phyloP scores from a whole-genome alignment of 2,888 invertebrate genomes.

The Aporophyla nigra region DNA sequence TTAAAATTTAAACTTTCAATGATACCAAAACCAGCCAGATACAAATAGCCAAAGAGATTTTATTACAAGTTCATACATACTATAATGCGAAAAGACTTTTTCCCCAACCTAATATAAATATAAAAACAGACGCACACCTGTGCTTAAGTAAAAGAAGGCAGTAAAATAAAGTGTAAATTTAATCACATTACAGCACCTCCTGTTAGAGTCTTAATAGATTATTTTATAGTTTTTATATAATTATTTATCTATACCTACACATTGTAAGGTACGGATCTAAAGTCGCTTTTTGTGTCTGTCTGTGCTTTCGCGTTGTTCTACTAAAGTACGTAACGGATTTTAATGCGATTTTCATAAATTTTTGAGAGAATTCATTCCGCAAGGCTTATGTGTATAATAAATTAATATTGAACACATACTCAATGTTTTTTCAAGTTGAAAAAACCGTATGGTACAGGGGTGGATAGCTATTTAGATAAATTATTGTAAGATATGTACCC shows the following conservation, averaged over 20 bases:
- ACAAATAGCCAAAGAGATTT: too few species aligned
- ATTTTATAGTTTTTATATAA: not conserved
- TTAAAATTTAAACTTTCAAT: too few species aligned
- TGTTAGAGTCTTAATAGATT: not conserved
- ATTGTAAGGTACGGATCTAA: not conserved
- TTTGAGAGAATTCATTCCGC: not conserved
- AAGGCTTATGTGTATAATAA: not conserved
- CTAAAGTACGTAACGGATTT: not conserved
- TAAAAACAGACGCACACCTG: not conserved
- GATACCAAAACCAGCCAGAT: too few species aligned
- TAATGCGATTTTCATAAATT: not conserved
- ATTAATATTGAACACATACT: not conserved
- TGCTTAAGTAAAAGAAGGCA: not conserved
- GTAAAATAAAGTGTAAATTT: not conserved
- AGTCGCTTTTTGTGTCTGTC: not conserved
- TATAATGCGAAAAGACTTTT: too few species aligned
- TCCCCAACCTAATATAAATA: too few species aligned
- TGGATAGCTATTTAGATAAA: too few species aligned
- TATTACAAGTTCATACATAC: too few species aligned
- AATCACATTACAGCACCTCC: not conserved
- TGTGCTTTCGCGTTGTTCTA: not conserved
- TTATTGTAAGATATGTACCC: too few species aligned
- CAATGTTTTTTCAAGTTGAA: too few species aligned
- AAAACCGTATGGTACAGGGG: too few species aligned
- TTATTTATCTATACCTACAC: not conserved